A percentile compares a stretch with the other conserved stretches of the same genome.
These are phyloP conservation scores for Lithophane leautieri DNA, from an alignment of 2,888 invertebrate species.

Conservation along the genomic window DNA sequence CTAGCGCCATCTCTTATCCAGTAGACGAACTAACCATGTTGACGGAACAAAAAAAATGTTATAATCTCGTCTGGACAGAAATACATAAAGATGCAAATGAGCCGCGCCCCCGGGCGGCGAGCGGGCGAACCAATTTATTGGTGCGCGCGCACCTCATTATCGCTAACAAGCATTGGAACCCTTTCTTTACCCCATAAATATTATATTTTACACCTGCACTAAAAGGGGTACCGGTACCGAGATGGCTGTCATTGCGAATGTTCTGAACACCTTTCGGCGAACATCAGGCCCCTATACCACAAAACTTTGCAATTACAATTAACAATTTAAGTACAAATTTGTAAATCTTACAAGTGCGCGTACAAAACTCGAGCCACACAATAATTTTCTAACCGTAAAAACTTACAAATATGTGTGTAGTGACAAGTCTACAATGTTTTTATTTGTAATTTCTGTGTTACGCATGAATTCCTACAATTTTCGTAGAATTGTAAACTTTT, in stretches of 20 bases:
- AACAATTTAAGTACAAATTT: not conserved
- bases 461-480: not conserved
- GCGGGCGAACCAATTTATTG: slow-evolving; percentile 85
- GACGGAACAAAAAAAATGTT: slow-evolving; percentile 62
- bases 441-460: not conserved
- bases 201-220: slow-evolving; percentile 89
- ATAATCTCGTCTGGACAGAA: slow-evolving; percentile 73
- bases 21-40: slow-evolving; percentile 74
- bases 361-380: not conserved
- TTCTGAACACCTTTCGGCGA: slow-evolving; percentile 63
- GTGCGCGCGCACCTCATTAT: slow-evolving; percentile 88
- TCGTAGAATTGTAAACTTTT: not conserved
- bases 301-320: not conserved
- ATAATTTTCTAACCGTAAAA: not conserved
- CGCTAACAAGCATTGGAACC: slow-evolving; percentile 88
- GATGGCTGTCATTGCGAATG: slow-evolving; percentile 65
- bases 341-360: not conserved
- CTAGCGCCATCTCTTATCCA: slow-evolving; percentile 83
- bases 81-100: slow-evolving; percentile 88
- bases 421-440: not conserved
- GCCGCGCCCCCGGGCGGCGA: slow-evolving; percentile 85
- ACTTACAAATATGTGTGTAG: not conserved
- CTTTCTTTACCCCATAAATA: slow-evolving; percentile 89
- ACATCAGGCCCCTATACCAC: slow-evolving; percentile 23
- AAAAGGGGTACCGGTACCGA: slow-evolving; percentile 70